Base-by-base conservation (phyloP, 2,888 invertebrate genomes). In the Nemapogon koenigi region DNA sequence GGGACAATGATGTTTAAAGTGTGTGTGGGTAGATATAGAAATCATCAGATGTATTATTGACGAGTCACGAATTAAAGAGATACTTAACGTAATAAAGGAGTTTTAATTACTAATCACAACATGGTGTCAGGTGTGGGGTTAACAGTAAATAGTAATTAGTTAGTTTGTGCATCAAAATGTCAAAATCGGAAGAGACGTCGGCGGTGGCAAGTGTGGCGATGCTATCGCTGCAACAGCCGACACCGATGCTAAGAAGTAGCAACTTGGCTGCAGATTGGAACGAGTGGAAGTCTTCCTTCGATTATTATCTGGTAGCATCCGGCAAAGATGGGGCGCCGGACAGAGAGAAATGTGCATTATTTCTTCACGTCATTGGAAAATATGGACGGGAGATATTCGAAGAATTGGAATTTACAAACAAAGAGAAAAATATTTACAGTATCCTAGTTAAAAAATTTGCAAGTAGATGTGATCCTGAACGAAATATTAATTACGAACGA, bases 361-460 rank as follows among this genome's bases (percentile, higher is more conserved):
- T 50, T 11, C 27, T 50, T 15, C 47, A 47, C 16, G 29, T 43
- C 2, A 48, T 50, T 16, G 50, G 47, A 1, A 42, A 43, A 35
- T 30, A 26, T 10, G 41, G 43, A 10, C 38, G 41, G 2, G 41
- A 46, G 16, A 30, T 46, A 3, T 43, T 39, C n/a, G 39, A 46
- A 13, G 44, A 44, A 17, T 33, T 44, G 6, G 44, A 42, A 11
- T 11, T 44, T 2, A n/a, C 4, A 3, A n/a, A 3, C 2, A 17
- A 22, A 14, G 14, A 37, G 8, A 39, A 26, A 17, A 19, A 13
- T 14, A 25, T 38, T 15, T 43, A 38, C 16, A 22, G 29, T 4
- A 7, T 14, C 3, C 37, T 43, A 19, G 31, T 39, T 26, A 13
- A 27, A 27, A 43, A 41, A 38, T 38, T 43, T 25, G 27, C 16